A percentile compares a stretch with the other conserved stretches of the same genome.
phyloP scores from a whole-genome alignment of 2,113 vertebrate genomes.

The Neolamprologus sp. region DNA sequence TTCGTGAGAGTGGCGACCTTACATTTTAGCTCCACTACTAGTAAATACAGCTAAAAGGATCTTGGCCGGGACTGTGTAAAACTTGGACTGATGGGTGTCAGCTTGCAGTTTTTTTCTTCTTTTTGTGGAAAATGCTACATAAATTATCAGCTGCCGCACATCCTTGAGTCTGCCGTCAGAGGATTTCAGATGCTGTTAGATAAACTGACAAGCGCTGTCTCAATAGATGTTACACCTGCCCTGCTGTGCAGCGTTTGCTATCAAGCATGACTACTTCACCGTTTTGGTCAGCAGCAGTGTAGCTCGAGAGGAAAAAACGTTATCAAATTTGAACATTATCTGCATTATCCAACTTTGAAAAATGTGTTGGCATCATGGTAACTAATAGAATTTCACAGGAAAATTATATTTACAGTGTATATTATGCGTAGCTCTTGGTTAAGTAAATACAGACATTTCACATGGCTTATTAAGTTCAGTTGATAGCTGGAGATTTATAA shows the following conservation, averaged over 20 bases:
- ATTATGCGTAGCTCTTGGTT: neutral
- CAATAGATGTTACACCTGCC: neutral
- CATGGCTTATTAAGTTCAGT: neutral
- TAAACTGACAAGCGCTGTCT: neutral
- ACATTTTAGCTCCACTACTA: neutral
- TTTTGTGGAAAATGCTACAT: neutral
- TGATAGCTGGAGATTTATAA: neutral
- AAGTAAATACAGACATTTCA: neutral
- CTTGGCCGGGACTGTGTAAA: neutral
- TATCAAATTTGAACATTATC: accelerated
- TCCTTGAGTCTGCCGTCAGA: neutral
- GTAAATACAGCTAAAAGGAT: neutral
- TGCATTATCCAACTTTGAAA: neutral
- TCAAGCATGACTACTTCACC: neutral
- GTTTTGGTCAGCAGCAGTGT: neutral
- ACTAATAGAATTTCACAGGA: neutral
- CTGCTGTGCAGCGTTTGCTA: neutral
- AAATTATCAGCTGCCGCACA: neutral
- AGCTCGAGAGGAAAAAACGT: neutral
- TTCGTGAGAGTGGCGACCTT: neutral
- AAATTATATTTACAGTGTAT: neutral
- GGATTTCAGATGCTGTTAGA: neutral
- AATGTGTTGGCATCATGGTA: neutral
- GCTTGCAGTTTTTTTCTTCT: neutral
- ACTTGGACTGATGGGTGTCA: neutral